Evolutionary conservation across 1,140 invertebrate species (phyloP).

Genomic region (Drosophila pectinifera): DNA sequence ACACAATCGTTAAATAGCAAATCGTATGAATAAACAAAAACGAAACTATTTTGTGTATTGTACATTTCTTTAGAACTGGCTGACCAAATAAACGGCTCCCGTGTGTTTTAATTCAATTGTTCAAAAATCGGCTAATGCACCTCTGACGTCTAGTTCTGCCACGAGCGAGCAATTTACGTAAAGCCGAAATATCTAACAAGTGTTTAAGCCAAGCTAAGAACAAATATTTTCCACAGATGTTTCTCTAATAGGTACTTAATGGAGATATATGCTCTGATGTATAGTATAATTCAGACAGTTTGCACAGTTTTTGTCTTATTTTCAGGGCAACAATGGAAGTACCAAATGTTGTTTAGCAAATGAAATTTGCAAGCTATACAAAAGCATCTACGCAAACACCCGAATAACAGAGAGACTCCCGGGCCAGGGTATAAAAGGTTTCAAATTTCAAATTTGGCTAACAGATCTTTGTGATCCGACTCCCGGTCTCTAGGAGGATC

Average conservation of each 20-base stretch:
- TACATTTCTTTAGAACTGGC: not conserved
- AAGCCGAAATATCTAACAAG: slow-evolving; percentile 55
- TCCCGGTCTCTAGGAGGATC: slow-evolving; percentile 31
- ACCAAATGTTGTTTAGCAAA: slow-evolving; percentile 71
- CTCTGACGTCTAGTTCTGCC: slow-evolving; percentile 59
- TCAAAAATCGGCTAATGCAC: slow-evolving; percentile 34
- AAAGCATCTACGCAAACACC: slow-evolving; percentile 73
- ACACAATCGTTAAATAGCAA: slow-evolving; percentile 19
- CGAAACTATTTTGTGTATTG: not conserved
- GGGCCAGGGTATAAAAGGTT: slow-evolving; percentile 60
- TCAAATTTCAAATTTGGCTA: slow-evolving; percentile 24
- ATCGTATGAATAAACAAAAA: slow-evolving; percentile 20
- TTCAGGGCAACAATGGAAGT: slow-evolving; percentile 46
- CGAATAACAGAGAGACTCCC: slow-evolving; percentile 33
- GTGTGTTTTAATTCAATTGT: slow-evolving; percentile 16
- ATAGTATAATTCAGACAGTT: slow-evolving; percentile 39
- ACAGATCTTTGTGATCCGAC: slow-evolving; percentile 53
- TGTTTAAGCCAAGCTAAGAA: slow-evolving; percentile 63
- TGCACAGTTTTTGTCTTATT: slow-evolving; percentile 27
- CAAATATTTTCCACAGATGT: slow-evolving; percentile 77
- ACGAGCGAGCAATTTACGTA: slow-evolving; percentile 61
- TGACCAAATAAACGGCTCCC: slow-evolving; percentile 18
- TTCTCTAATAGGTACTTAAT: slow-evolving; percentile 30
- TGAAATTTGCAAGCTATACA: slow-evolving; percentile 66
- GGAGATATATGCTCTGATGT: slow-evolving; percentile 30